phyloP scores from a whole-genome alignment of 2,888 invertebrate species.

The Pegoplata infirma region DNA sequence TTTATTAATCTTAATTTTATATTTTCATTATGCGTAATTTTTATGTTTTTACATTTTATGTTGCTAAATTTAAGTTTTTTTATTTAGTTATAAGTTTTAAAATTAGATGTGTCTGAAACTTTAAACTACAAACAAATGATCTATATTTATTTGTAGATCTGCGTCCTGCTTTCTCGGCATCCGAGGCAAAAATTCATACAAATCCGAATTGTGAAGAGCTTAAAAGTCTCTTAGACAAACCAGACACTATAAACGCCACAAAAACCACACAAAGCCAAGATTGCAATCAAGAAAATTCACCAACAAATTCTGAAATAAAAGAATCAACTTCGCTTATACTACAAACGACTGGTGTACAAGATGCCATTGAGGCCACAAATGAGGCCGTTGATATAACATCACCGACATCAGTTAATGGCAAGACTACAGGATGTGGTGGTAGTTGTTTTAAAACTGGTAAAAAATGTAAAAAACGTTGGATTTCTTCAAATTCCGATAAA shows the following conservation, averaged over 20 bases:
- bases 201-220: constrained; percentile 71
- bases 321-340: constrained; percentile 34
- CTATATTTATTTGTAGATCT: constrained; percentile 78
- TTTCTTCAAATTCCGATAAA: constrained; percentile 65
- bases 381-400: constrained; percentile 51
- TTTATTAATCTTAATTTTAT: constrained; percentile 48
- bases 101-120: constrained; percentile 11
- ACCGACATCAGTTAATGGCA: constrained; percentile 57
- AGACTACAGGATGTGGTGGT: constrained; percentile 75
- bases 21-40: constrained; percentile 11
- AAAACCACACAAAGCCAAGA: constrained; percentile 26
- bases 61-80: not conserved
- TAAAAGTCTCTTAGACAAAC: constrained; percentile 51
- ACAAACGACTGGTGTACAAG: constrained; percentile 41
- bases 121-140: constrained; percentile 67
- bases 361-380: constrained; percentile 64
- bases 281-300: constrained; percentile 15
- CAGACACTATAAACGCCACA: constrained; percentile 32
- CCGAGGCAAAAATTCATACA: constrained; percentile 76
- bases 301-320: constrained; percentile 17
- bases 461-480: constrained; percentile 75
- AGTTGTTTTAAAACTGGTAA: constrained; percentile 75
- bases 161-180: constrained; percentile 79
- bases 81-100: not conserved
- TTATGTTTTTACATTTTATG: constrained; percentile 16